Evolutionary conservation across 2,113 vertebrate species (phyloP), one percentile per base, ranked within the genome.

Genomic region (Macrotus californicus): DNA sequence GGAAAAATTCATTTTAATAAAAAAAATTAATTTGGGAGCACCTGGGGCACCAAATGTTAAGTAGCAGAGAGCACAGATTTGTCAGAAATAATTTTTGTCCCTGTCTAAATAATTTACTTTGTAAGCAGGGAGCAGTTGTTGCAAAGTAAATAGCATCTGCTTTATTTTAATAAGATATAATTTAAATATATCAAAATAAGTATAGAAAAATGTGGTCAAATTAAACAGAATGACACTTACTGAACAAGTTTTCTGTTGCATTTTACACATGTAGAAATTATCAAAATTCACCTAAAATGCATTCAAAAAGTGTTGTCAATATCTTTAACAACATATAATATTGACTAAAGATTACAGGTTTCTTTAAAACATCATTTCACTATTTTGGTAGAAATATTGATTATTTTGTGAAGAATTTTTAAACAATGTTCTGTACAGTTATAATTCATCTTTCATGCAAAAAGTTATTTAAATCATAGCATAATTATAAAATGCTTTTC

Each of bases 1-100:
- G 72, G 14, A 93, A 67, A 82, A 72, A 64, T 50, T 54, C 10
- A 29, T 41, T 93, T 93, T 76, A 89, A 94, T 88, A 54, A 93
- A 94, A 95, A 95, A 95, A 86, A 56, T 88, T 70, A 92, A 52
- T 77, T 89, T 39, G 41, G 22, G 41, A 92, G 22, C 84, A 90
- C 50, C 50, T 95, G 80, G 66, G 77, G 10, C 43, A 79, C 10
- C 41, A 87, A 54, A 41, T 52, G 26, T 34, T 50, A 76, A 81
- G 50, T 16, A 73, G 6, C 18, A 72, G 26, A 64, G n/a, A 82
- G 64, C 14, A 67, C 1, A 36, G 52, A 89, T 50, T 88, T 93
- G 39, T 54, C 56, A 94, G 70, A 87, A 83, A 59, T 10, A 87
- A 77, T 69, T 92, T 87, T 84, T 87, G 16, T 89, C 7, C 81